A percentile compares a stretch with the other conserved stretches of the same genome.
phyloP scores from a whole-genome alignment of 2,888 invertebrate genomes.

The Drosophila paracracens region DNA sequence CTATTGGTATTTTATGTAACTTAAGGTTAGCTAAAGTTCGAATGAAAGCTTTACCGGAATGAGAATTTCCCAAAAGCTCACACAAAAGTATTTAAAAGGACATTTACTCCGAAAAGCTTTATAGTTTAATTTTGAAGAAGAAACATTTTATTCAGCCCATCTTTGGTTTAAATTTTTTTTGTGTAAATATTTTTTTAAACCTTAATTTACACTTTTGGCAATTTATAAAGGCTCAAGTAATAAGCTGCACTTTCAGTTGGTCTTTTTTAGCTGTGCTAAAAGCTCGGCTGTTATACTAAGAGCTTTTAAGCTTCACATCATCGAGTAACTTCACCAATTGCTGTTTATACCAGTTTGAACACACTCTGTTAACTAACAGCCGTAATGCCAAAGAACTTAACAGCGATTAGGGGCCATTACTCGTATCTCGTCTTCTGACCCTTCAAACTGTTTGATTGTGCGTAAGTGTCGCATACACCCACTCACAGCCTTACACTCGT shows the following conservation, averaged over 20 bases:
- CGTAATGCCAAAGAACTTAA: slow-evolving; percentile 9
- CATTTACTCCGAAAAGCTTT: slow-evolving; percentile 3
- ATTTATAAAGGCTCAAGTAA: not conserved
- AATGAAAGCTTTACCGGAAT: slow-evolving; percentile 8
- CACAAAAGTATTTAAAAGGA: not conserved
- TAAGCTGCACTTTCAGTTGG: not conserved
- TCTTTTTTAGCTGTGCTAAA: not conserved
- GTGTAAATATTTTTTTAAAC: not conserved
- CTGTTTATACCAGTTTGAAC: slow-evolving; percentile 28
- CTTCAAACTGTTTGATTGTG: slow-evolving; percentile 35
- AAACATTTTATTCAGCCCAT: not conserved
- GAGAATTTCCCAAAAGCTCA: not conserved
- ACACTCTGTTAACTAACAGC: slow-evolving; percentile 23
- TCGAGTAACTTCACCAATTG: not conserved
- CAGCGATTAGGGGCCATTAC: slow-evolving; percentile 38
- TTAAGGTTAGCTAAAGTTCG: not conserved
- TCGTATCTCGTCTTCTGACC: not conserved
- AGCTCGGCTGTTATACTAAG: slow-evolving; percentile 4
- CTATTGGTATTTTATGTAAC: slow-evolving; percentile 1
- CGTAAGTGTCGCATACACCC: slow-evolving; percentile 31
- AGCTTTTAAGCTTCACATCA: not conserved
- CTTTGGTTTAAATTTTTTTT: not conserved
- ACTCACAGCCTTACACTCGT: slow-evolving; percentile 37
- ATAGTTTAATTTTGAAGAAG: not conserved
- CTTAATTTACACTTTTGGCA: not conserved